These are phyloP conservation scores for Ptiloglossa arizonensis DNA, from an alignment of 1,140 invertebrate genomes.

Conservation along the genomic window DNA sequence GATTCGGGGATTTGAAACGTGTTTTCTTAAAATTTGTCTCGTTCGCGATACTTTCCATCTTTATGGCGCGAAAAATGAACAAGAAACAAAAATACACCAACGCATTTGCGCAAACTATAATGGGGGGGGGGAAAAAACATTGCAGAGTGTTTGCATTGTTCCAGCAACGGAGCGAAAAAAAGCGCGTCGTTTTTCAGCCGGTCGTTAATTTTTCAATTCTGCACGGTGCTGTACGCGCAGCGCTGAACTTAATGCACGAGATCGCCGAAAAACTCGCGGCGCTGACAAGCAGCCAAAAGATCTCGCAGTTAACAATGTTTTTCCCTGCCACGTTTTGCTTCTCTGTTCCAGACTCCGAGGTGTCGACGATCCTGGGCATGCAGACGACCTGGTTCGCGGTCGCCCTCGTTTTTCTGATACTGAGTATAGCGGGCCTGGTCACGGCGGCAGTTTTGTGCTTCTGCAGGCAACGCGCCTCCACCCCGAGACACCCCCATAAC, in stretches of 20 bases:
- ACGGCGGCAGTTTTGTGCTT: constrained; percentile 87
- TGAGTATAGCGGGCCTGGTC: constrained; percentile 86
- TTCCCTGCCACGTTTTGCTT: neutral
- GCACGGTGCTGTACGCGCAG: too few species aligned
- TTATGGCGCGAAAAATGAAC: neutral
- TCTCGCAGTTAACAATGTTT: neutral
- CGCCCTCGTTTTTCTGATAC: constrained; percentile 85
- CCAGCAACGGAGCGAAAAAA: too few species aligned
- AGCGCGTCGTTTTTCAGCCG: neutral
- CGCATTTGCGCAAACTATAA: too few species aligned
- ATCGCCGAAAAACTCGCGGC: neutral
- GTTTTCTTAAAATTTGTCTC: too few species aligned
- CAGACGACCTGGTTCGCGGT: constrained; percentile 89
- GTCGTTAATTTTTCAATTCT: neutral
- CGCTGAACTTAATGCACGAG: neutral
- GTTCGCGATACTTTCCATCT: too few species aligned
- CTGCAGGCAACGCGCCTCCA: constrained; percentile 85
- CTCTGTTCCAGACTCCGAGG: constrained; percentile 85
- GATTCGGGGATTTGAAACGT: too few species aligned
- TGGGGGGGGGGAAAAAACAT: too few species aligned
- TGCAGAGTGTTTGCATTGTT: too few species aligned
- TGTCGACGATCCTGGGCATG: constrained; percentile 88
- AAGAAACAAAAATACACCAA: neutral
- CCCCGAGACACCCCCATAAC: constrained; percentile 81
- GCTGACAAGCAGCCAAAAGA: neutral